Evolutionary conservation across 2,888 invertebrate species (phyloP), one percentile per base, ranked within the genome.

Genomic region (Ephialtes manifestator): DNA sequence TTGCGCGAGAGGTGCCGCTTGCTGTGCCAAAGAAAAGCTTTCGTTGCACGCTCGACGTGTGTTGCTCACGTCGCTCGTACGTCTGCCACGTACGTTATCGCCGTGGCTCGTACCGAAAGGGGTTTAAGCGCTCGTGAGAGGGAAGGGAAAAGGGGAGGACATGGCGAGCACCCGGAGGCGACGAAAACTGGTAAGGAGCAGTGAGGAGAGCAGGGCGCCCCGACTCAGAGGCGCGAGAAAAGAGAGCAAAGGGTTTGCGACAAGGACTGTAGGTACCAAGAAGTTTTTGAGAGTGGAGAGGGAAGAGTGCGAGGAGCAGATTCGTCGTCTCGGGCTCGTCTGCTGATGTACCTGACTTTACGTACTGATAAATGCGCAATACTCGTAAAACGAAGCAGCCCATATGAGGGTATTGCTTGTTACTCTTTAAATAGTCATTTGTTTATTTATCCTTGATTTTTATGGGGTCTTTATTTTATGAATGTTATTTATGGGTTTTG

Each of bases 101-200:
- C 60, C 65, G 43, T 48, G 39, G 58, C 63, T 31, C 20, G 76
- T 67, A 51, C 75, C 82, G 84, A 85, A 86, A 87, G 86, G 71
- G 81, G 83, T 86, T 79, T 83, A 86, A 83, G 76, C 71, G 76
- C 78, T 65, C n/a, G 74, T 15, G 11, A 24, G 72, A 48, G 75
- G 74, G 72, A 24, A 24, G 77, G 58, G 51, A 48, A 65, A 71
- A 24, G 70, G 80, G 70, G 85, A 76, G 60, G 67, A 80, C 77
- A 79, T 51, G 77, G 85, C 81, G 70, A 68, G 80, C 70, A 78
- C 88, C 89, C 87, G 81, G 83, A 82, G 86, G 89, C 89, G 87
- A 87, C 88, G 86, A 87, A 87, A 89, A 89, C 89, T 89, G 89
- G 89, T 89, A 89, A 83, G 78, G 75, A 79, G 84, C 70, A 53